Evolutionary conservation across 2,797 vertebrate genomes (phyloP).

Genomic region (Dryobates pubescens): DNA sequence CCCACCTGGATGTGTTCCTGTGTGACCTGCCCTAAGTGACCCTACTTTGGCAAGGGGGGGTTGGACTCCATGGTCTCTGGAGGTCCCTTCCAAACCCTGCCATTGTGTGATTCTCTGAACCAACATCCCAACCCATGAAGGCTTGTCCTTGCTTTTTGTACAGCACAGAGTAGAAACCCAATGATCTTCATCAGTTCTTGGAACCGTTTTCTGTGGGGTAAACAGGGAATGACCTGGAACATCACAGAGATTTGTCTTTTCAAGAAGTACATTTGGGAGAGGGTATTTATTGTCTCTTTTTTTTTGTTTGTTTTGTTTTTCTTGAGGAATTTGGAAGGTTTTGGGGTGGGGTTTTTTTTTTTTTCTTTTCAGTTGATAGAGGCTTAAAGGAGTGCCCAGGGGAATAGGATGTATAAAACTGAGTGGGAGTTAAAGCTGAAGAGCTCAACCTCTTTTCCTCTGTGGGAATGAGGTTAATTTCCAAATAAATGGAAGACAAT

Average conservation of each 20-base stretch:
- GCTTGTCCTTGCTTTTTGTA: neutral
- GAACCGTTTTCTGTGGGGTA: neutral
- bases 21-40: no score
- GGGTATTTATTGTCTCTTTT: neutral
- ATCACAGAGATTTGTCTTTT: neutral
- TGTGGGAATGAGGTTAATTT: constrained; percentile 60
- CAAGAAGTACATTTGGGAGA: neutral
- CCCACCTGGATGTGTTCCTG: no score
- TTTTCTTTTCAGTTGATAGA: neutral
- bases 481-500: constrained; percentile 52
- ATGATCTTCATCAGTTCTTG: neutral
- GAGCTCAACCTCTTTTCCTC: constrained; percentile 12
- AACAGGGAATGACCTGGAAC: neutral
- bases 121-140: neutral
- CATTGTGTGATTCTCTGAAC: neutral
- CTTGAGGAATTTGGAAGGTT: neutral
- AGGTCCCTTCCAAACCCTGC: no score
- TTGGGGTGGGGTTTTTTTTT: neutral
- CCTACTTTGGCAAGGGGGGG: no score
- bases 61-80: no score
- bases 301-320: neutral
- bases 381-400: neutral
- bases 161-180: neutral
- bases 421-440: constrained; percentile 18
- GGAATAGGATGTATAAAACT: neutral